phyloP scores from a whole-genome alignment of 92 coral and sea anemone genomes.

The Palythoa grandiflora region DNA sequence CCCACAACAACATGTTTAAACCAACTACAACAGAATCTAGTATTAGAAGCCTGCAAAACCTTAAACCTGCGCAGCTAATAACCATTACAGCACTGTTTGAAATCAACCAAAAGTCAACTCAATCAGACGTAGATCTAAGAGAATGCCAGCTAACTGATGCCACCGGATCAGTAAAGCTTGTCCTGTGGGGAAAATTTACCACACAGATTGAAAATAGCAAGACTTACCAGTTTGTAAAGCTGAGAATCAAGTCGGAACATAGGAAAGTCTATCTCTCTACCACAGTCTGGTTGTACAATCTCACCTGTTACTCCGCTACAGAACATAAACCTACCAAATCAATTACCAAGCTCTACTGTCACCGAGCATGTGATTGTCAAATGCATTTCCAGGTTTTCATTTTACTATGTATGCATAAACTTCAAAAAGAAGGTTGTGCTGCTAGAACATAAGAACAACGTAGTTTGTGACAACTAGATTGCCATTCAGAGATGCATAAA shows the following conservation, averaged over 20 bases:
- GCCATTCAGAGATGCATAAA: constrained; percentile 45
- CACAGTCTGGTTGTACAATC: constrained; percentile 41
- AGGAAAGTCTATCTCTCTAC: constrained; percentile 38
- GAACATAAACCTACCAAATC: constrained; percentile 36
- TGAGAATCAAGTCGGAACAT: constrained; percentile 30
- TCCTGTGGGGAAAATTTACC: constrained; percentile 35
- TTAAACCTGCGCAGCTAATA: constrained; percentile 36
- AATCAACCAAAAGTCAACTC: constrained; percentile 37
- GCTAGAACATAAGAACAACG: constrained; percentile 45
- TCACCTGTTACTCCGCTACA: constrained; percentile 27
- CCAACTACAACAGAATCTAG: constrained; percentile 43
- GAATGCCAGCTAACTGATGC: constrained; percentile 39
- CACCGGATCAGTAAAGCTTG: constrained; percentile 39
- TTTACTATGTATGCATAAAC: constrained; percentile 37
- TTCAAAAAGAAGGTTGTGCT: constrained; percentile 48
- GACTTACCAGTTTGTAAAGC: constrained; percentile 28
- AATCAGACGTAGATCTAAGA: constrained; percentile 37
- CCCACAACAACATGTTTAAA: constrained; percentile 49
- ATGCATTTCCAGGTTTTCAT: constrained; percentile 17
- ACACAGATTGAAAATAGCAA: constrained; percentile 38
- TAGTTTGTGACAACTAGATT: constrained; percentile 36
- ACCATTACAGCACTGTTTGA: constrained; percentile 44
- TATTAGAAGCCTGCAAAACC: constrained; percentile 42
- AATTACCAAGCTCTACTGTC: constrained; percentile 32
- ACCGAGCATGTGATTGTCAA: constrained; percentile 7